Conservation (phyloP, 2,888 invertebrate genomes). For the Drosophila imparisetae region DNA sequence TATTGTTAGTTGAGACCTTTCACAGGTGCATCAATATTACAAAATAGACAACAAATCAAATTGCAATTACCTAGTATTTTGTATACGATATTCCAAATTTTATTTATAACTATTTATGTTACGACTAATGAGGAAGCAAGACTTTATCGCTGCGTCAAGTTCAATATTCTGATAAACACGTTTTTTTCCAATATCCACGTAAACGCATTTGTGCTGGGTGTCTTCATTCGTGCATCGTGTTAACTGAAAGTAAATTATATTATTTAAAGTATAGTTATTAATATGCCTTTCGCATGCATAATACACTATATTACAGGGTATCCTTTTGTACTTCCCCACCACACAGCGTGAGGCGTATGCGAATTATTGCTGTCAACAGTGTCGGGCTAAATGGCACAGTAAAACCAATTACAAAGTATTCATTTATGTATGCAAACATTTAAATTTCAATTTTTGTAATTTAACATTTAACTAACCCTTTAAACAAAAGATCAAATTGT, state of each 20-base stretch:
- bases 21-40: not conserved
- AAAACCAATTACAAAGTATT: not conserved
- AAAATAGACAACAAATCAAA: not conserved
- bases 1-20: not conserved
- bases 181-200: not conserved
- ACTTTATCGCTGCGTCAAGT: not conserved
- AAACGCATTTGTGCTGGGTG: not conserved
- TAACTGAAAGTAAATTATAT: not conserved
- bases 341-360: not conserved
- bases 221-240: not conserved
- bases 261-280: not conserved
- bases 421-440: not conserved
- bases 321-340: not conserved
- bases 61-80: not conserved
- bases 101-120: not conserved
- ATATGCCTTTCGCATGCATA: not conserved
- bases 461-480: too few relatives aligned
- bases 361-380: not conserved
- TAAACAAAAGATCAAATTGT: not conserved
- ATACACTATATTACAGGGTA: not conserved
- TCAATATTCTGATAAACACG: not conserved
- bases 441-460: not conserved
- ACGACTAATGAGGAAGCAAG: not conserved
- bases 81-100: constrained; percentile 6
- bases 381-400: not conserved